Conservation (phyloP, 2,797 vertebrate genomes). For the Hippocampus kuda region DNA sequence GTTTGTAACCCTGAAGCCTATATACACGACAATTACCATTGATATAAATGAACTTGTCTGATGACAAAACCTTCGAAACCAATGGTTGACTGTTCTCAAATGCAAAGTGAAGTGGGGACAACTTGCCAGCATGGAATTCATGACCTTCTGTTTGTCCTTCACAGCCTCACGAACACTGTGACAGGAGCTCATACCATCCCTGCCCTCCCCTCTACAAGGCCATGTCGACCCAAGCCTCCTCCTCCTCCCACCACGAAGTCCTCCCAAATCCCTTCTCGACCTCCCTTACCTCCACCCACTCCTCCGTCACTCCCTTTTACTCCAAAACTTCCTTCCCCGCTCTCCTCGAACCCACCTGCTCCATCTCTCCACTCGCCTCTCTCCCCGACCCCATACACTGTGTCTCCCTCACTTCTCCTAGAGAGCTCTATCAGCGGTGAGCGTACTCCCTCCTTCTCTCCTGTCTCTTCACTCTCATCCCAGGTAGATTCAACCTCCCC, state of each 20-base stretch:
- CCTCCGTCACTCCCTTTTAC: conserved; percentile 13
- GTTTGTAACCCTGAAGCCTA: neutral
- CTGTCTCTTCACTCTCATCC: conserved; percentile 12
- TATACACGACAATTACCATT: no score
- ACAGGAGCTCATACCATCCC: conserved; percentile 21
- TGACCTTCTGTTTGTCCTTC: conserved; percentile 6
- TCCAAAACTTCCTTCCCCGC: conserved; percentile 21
- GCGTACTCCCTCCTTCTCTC: neutral
- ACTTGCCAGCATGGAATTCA: conserved; percentile 1
- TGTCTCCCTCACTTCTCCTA: conserved; percentile 6
- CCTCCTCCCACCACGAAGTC: conserved; percentile 25
- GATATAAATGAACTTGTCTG: neutral
- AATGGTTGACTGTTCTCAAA: neutral
- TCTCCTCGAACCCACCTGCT: conserved; percentile 4
- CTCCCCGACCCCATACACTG: conserved; percentile 16
- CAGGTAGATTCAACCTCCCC: neutral
- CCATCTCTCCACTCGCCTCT: conserved; percentile 32
- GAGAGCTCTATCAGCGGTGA: conserved; percentile 25
- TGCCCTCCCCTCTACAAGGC: conserved; percentile 27
- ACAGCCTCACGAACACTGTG: conserved; percentile 35
- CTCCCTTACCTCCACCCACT: conserved; percentile 30
- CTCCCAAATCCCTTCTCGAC: conserved; percentile 33
- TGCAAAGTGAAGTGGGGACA: neutral
- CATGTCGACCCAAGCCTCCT: conserved; percentile 42
- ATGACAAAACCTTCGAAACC: neutral